phyloP scores from a whole-genome alignment of 2,888 invertebrate genomes.

The Furcula furcula region DNA sequence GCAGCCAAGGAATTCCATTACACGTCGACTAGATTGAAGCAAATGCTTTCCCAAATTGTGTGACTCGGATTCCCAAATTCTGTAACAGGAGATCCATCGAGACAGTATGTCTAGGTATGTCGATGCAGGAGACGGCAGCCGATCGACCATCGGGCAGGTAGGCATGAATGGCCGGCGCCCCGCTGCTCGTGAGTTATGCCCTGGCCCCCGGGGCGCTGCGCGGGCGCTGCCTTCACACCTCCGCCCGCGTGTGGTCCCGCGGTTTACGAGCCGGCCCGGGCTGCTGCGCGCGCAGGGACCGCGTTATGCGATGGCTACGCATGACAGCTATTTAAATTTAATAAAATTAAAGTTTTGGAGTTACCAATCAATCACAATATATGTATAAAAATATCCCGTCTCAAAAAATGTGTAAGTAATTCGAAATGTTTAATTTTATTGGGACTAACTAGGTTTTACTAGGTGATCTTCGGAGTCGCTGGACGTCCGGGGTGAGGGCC shows the following conservation, averaged over 20 bases:
- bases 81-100: conserved; percentile 43
- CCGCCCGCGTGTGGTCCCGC: conserved; percentile 80
- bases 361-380: too few species aligned
- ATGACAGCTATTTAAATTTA: too few species aligned
- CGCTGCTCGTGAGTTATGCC: conserved; percentile 78
- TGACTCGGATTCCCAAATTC: conserved; percentile 7
- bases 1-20: too few species aligned
- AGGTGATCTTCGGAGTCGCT: too few species aligned
- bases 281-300: conserved; percentile 54
- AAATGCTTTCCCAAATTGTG: neutral
- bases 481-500: too few species aligned
- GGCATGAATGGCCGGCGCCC: conserved; percentile 79
- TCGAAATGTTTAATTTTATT: too few species aligned
- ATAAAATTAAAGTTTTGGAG: too few species aligned
- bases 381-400: too few species aligned
- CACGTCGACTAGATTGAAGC: too few species aligned
- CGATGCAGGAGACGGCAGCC: conserved; percentile 40
- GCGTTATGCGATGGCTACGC: conserved; percentile 31
- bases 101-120: conserved; percentile 69
- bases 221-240: conserved; percentile 78
- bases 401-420: too few species aligned
- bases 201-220: conserved; percentile 69
- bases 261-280: conserved; percentile 66
- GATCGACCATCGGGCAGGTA: conserved; percentile 55
- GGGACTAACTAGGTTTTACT: too few species aligned